Conservation (phyloP, 2,888 invertebrate genomes). For the Phengaris alcon region DNA sequence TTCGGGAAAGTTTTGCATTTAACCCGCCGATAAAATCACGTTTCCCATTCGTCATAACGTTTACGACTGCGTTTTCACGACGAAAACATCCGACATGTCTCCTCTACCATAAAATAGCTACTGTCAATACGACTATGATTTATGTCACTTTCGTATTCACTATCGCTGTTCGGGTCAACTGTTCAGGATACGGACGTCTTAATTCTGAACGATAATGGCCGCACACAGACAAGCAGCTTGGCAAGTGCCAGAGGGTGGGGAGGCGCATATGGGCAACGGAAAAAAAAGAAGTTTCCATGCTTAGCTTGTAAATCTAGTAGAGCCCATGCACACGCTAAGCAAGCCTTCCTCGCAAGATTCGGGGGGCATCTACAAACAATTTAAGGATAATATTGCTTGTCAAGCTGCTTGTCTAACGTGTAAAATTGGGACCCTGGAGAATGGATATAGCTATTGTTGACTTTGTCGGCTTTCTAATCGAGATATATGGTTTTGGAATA, state of each 20-base stretch:
- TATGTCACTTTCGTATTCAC: slow-evolving; percentile 45
- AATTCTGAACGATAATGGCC: slow-evolving; percentile 45
- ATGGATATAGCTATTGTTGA: slow-evolving; percentile 11
- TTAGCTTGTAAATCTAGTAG: neutral
- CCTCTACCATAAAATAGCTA: slow-evolving; percentile 22
- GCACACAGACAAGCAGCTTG: neutral
- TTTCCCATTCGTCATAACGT: slow-evolving; percentile 19
- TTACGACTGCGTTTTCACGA: neutral
- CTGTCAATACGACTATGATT: slow-evolving; percentile 48
- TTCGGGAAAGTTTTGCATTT: slow-evolving; percentile 15
- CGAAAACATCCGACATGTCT: slow-evolving; percentile 19
- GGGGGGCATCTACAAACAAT: no score
- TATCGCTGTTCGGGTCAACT: slow-evolving; percentile 58
- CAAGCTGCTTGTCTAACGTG: neutral
- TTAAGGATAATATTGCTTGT: neutral
- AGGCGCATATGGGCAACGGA: no score
- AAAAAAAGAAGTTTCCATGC: no score
- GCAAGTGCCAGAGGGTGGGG: neutral
- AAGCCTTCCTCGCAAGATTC: neutral
- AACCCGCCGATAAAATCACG: slow-evolving; percentile 13
- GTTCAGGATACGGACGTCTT: slow-evolving; percentile 64
- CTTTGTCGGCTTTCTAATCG: slow-evolving; percentile 15
- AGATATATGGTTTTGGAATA: slow-evolving; percentile 20
- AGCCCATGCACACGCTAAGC: neutral
- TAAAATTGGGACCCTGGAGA: no score